phyloP scores from a whole-genome alignment of 2,888 invertebrate genomes.

The Plagiodera versicolora region DNA sequence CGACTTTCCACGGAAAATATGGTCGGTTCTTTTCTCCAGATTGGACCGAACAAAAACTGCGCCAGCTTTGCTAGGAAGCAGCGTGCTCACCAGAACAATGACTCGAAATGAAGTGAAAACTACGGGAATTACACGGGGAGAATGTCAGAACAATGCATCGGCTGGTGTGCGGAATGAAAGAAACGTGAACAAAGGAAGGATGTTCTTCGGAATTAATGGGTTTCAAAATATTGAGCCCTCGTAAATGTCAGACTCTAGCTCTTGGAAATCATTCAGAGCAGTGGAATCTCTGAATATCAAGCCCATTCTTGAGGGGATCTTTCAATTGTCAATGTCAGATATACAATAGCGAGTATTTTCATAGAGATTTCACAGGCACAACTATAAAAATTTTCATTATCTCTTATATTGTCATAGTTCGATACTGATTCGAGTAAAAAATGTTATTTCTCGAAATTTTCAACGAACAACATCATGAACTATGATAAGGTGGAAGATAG shows the following conservation, averaged over 20 bases:
- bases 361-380: no score
- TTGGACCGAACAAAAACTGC: conserved; percentile 1
- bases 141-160: neutral
- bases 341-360: no score
- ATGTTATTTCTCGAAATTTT: no score
- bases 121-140: neutral
- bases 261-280: neutral
- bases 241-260: neutral
- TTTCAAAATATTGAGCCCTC: neutral
- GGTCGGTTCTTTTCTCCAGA: neutral
- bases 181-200: neutral
- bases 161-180: neutral
- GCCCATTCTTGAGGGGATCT: no score
- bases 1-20: conserved; percentile 1
- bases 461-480: no score
- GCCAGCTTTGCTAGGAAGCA: neutral
- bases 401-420: no score
- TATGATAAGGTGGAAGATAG: no score
- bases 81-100: neutral
- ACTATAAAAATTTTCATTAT: no score
- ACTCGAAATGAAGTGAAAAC: neutral
- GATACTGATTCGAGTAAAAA: no score
- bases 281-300: no score
- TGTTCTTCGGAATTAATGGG: neutral
- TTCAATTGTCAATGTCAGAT: no score